phyloP scores from a whole-genome alignment of 2,888 invertebrate genomes.

The Archips xylosteana region DNA sequence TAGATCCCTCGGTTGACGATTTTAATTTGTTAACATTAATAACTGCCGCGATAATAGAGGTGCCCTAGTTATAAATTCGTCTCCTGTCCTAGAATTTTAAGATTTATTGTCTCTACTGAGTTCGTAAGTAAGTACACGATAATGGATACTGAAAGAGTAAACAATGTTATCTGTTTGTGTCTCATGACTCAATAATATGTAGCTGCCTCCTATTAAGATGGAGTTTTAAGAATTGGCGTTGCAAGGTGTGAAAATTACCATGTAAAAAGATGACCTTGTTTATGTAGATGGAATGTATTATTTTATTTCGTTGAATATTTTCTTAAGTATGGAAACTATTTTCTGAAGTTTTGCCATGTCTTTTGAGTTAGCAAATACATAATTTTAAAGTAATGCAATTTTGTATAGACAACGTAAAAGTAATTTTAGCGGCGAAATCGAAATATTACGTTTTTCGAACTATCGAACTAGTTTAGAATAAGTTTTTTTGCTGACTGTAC shows the following conservation, averaged over 20 bases:
- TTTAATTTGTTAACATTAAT: conserved; percentile 13
- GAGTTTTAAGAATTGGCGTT: conserved; percentile 34
- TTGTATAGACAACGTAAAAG: too few relatives aligned
- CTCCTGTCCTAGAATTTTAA: conserved; percentile 14
- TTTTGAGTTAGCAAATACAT: too few relatives aligned
- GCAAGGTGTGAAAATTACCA: conserved; percentile 27
- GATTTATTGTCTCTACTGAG: neutral
- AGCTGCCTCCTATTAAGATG: conserved; percentile 37
- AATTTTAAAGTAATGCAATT: too few relatives aligned
- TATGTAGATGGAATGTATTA: conserved; percentile 9
- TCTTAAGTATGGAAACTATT: neutral
- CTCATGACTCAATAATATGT: conserved; percentile 36
- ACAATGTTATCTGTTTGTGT: conserved; percentile 42
- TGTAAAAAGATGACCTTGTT: conserved; percentile 26
- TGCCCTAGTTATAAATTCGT: neutral
- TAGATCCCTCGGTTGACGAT: conserved; percentile 8
- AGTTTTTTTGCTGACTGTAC: too few relatives aligned
- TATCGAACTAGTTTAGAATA: too few relatives aligned
- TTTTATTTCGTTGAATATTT: neutral
- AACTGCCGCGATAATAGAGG: neutral
- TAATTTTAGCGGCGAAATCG: too few relatives aligned
- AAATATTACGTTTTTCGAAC: too few relatives aligned
- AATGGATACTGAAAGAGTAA: conserved; percentile 32
- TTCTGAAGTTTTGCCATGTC: too few relatives aligned
- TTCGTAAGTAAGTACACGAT: neutral